Evolutionary conservation across 2,888 invertebrate genomes (phyloP), one percentile per base, ranked within the genome.

Genomic region (Temnothorax unifasciatus): DNA sequence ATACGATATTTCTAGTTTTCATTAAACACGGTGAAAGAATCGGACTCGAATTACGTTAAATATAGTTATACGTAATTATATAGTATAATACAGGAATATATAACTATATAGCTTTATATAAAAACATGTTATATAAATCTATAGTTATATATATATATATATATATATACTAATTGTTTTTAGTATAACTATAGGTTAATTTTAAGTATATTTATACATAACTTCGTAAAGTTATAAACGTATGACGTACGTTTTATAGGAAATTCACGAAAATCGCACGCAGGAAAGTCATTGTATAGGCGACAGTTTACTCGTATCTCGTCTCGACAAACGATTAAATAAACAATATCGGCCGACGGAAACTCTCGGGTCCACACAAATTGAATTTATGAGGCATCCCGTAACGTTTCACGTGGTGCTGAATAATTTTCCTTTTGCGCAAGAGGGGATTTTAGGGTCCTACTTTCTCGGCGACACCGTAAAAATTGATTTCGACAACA

Each of bases 141-240:
- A 34, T 34, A 34, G 34, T 34, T 34, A 61, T 54, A 29, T 29
- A 3, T 11, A 25, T 25, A 57, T 57, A 41, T 38, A 38, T 29
- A 29, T 29, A 13, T 25, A 57, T 57, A 63, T 38, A 38, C n/a
- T 8, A 47, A 44, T 13, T 44, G 18, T 3, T 61, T 61, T 11
- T 61, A 18, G 34, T 61, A 25, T 34, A 61, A 34, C 34, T 61
- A 0, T 25, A 38, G n/a, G 13, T n/a, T 13, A 63, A 38, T 38
- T 63, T 38, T 63, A 21, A 63, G 29, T 63, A 63, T 63, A 63
- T 63, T 38, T 63, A 38, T n/a, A n/a, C n/a, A 11, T 38, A 38
- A 38, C 11, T 38, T 63, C 61, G 5, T 34, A 4, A 63, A 38
- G 34, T 18, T 34, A 61, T n/a, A 3, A 63, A 63, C 9, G 18